A percentile compares a stretch with the other conserved stretches of the same genome.
phyloP scores from a whole-genome alignment of 1,140 invertebrate genomes.

The Drosophila sp. region DNA sequence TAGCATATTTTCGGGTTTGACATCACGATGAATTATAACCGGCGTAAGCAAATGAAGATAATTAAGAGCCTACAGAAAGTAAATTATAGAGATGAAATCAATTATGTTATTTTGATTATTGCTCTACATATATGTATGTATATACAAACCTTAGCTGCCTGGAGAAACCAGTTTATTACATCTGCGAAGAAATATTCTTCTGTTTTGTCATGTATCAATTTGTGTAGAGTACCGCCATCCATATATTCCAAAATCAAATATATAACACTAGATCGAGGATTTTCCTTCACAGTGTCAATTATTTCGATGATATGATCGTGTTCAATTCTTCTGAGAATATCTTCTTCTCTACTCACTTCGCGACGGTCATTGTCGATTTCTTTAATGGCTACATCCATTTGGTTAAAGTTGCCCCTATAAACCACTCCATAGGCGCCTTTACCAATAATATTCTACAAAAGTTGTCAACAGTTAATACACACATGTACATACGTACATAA shows the following conservation, averaged over 20 bases:
- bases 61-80: background rate
- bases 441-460: background rate
- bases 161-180: background rate
- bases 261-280: too few species aligned
- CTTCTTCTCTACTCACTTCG: background rate
- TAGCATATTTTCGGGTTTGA: background rate
- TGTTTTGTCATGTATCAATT: background rate
- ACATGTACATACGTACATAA: too few species aligned
- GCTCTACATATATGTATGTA: too few species aligned
- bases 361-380: background rate
- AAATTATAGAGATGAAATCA: background rate
- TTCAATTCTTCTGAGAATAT: too few species aligned
- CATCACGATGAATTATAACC: background rate
- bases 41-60: background rate
- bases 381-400: background rate
- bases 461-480: background rate
- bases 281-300: background rate
- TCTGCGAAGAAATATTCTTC: background rate
- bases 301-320: background rate
- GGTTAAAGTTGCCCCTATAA: background rate
- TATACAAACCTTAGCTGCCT: background rate
- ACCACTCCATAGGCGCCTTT: background rate
- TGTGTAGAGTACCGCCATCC: background rate
- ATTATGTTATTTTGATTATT: background rate
- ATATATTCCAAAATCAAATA: slow-evolving; percentile 1